These are phyloP conservation scores for Siniperca undulata DNA, from an alignment of 2,797 vertebrate species.

Conservation along the genomic window DNA sequence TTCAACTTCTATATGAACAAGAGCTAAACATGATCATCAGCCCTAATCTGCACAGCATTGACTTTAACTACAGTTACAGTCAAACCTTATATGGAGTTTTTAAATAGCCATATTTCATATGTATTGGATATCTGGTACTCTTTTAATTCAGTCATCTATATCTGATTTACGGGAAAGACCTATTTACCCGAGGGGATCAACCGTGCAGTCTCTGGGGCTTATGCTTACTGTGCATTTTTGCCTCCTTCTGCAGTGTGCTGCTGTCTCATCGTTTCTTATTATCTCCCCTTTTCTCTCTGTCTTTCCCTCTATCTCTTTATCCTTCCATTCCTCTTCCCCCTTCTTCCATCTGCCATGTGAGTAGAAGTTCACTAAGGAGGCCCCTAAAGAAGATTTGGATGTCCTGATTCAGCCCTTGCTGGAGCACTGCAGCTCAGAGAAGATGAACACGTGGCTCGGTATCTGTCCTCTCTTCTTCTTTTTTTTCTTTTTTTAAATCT, in stretches of 20 bases:
- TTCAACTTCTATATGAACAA: not conserved
- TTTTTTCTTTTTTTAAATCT: conserved; percentile 7
- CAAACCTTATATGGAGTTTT: not conserved
- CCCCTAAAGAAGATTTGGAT: conserved; percentile 92
- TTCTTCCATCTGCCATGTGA: conserved; percentile 30
- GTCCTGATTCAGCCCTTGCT: conserved; percentile 93
- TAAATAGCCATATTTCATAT: conserved; percentile 38
- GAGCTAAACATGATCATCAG: not conserved
- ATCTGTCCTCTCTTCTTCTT: conserved; percentile 19
- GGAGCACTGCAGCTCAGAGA: conserved; percentile 95
- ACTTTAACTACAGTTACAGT: conserved; percentile 19
- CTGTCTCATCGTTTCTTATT: conserved; percentile 69
- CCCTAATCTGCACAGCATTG: not conserved
- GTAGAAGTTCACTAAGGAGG: conserved; percentile 94
- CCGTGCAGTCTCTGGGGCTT: conserved; percentile 25
- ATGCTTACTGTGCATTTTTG: conserved; percentile 52
- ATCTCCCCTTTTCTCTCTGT: conserved; percentile 31
- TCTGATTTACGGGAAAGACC: conserved; percentile 26
- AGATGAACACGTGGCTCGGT: conserved; percentile 98
- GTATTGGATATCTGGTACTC: conserved; percentile 38
- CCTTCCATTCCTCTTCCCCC: conserved; percentile 23
- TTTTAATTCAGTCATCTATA: conserved; percentile 44
- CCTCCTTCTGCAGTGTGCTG: conserved; percentile 42
- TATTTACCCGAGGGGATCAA: conserved; percentile 36
- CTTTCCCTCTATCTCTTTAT: conserved; percentile 14